These are phyloP conservation scores for Emydura subglobosa DNA, from an alignment of 2,113 vertebrate species.

Conservation along the genomic window DNA sequence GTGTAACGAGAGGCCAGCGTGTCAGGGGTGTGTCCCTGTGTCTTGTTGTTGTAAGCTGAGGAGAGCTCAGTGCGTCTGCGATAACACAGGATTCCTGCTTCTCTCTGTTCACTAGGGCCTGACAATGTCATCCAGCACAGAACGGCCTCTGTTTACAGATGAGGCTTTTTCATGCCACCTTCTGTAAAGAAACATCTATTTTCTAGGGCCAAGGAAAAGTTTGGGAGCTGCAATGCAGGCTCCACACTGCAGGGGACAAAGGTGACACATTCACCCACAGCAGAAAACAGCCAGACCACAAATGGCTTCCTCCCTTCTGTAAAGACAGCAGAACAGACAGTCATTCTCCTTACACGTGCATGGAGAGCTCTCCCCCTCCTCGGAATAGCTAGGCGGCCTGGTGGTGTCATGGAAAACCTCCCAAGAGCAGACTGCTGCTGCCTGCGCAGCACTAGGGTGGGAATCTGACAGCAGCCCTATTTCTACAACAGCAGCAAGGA, in stretches of 20 bases:
- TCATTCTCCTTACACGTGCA: background rate
- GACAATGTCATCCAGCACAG: background rate
- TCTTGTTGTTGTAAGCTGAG: background rate
- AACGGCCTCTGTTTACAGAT: slow-evolving; percentile 14
- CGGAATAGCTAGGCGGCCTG: too few relatives aligned
- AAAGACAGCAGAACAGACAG: background rate
- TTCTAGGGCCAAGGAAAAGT: background rate
- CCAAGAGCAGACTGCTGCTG: too few relatives aligned
- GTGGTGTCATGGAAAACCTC: too few relatives aligned
- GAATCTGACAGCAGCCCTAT: too few relatives aligned
- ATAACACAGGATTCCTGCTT: too few relatives aligned
- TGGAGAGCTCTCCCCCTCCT: too few relatives aligned
- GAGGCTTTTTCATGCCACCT: background rate
- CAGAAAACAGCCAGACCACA: background rate
- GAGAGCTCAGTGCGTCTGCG: background rate
- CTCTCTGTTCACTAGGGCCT: background rate
- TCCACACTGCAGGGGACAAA: background rate
- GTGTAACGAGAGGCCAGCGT: background rate
- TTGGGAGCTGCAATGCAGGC: background rate
- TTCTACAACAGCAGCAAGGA: too few relatives aligned
- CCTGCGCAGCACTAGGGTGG: too few relatives aligned
- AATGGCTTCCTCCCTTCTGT: background rate
- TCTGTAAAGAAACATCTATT: background rate
- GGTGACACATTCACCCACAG: background rate
- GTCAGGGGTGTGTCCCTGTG: background rate